Evolutionary conservation across 2,888 invertebrate genomes (phyloP).

Genomic region (Trichopria drosophilae): DNA sequence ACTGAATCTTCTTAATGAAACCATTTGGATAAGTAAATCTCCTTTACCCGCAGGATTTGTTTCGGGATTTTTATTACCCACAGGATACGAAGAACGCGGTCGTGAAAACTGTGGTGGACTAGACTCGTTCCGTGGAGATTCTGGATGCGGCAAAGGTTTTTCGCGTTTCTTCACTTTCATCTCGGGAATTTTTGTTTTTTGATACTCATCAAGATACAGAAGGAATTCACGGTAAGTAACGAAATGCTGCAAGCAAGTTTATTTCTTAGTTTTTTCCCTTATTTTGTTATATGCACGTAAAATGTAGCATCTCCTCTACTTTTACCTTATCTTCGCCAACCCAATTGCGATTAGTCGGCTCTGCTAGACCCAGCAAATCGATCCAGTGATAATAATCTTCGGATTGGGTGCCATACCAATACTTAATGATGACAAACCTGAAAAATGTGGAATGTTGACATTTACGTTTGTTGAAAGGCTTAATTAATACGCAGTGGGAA

Average conservation of each 20-base stretch:
- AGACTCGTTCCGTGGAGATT: slow-evolving; percentile 39
- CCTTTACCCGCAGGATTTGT: slow-evolving; percentile 25
- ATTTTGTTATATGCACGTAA: slow-evolving; percentile 4
- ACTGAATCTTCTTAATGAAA: too few relatives aligned
- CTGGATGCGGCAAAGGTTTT: slow-evolving; percentile 39
- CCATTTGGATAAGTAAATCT: not conserved
- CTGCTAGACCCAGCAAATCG: slow-evolving; percentile 68
- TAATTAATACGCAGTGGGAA: not conserved
- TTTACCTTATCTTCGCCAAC: slow-evolving; percentile 63
- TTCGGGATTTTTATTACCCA: slow-evolving; percentile 25
- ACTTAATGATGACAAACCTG: slow-evolving; percentile 77
- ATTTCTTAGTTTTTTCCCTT: not conserved
- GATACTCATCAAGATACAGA: slow-evolving; percentile 68
- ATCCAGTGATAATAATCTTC: slow-evolving; percentile 75
- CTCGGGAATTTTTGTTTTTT: slow-evolving; percentile 59
- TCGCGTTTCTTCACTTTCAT: slow-evolving; percentile 48
- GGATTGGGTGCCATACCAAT: slow-evolving; percentile 74
- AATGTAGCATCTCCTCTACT: too few relatives aligned
- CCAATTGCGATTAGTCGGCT: slow-evolving; percentile 78
- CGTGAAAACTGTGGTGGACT: slow-evolving; percentile 20
- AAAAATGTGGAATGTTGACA: slow-evolving; percentile 26
- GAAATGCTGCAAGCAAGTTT: slow-evolving; percentile 61
- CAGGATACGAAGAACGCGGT: too few relatives aligned
- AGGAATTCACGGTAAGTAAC: slow-evolving; percentile 72
- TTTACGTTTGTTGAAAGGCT: not conserved